Conservation (phyloP, 2,797 vertebrate species). For the Helostoma temminkii region DNA sequence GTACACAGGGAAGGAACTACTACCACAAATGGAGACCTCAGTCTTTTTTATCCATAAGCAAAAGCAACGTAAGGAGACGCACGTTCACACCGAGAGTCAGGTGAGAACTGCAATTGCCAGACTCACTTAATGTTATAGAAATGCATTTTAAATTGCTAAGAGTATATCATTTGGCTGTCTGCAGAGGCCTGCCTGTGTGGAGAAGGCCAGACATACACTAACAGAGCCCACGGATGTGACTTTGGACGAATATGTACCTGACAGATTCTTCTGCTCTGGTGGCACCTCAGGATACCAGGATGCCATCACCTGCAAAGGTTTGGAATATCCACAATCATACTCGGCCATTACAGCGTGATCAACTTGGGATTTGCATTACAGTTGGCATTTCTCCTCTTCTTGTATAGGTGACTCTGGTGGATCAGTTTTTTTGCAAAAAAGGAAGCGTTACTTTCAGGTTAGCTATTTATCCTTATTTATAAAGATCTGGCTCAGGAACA, state of each 20-base stretch:
- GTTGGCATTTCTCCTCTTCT: not conserved
- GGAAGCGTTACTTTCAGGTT: slow-evolving; percentile 84
- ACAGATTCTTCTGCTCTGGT: slow-evolving; percentile 81
- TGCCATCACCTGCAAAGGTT: slow-evolving; percentile 79
- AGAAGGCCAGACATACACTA: slow-evolving; percentile 63
- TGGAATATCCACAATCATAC: not conserved
- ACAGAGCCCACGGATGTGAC: slow-evolving; percentile 58
- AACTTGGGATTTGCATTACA: not conserved
- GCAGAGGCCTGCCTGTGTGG: slow-evolving; percentile 78
- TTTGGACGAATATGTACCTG: slow-evolving; percentile 77
- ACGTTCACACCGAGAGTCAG: slow-evolving; percentile 80
- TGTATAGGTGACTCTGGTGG: slow-evolving; percentile 84
- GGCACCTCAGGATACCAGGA: slow-evolving; percentile 61
- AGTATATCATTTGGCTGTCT: slow-evolving; percentile 1
- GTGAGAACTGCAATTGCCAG: slow-evolving; percentile 65
- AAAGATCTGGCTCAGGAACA: not conserved
- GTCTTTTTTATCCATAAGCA: slow-evolving; percentile 81
- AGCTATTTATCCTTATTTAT: not conserved
- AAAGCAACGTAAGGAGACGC: slow-evolving; percentile 68
- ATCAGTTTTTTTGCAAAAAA: slow-evolving; percentile 79
- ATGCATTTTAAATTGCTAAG: not conserved
- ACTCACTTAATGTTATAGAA: not conserved
- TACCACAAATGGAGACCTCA: slow-evolving; percentile 66
- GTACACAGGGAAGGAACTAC: slow-evolving; percentile 78
- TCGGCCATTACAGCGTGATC: not conserved